Evolutionary conservation across 1,140 invertebrate genomes (phyloP).

Genomic region (Zaprionus vittiger): DNA sequence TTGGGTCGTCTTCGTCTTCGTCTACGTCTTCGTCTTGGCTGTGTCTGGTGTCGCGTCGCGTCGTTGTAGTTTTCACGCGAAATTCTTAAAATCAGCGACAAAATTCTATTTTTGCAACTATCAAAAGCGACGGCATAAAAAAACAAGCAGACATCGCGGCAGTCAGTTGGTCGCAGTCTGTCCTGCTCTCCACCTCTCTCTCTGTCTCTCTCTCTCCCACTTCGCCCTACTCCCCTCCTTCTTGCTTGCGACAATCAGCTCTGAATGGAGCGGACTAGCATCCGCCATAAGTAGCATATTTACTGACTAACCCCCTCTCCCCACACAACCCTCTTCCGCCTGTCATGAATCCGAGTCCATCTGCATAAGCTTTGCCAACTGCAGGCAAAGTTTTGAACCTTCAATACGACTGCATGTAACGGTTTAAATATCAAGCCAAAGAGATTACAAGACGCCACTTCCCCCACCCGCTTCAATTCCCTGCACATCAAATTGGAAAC

Average conservation of each 20-base stretch:
- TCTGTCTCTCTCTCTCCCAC: background rate
- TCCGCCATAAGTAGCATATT: conserved; percentile 53
- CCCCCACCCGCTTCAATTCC: background rate
- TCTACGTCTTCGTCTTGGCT: conserved; percentile 43
- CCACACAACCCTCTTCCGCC: background rate
- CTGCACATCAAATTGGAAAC: conserved; percentile 5
- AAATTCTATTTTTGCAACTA: conserved; percentile 81
- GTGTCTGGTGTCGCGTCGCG: conserved; percentile 58
- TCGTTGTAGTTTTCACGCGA: conserved; percentile 76
- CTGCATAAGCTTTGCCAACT: conserved; percentile 31
- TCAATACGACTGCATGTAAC: conserved; percentile 9
- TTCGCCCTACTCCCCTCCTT: background rate
- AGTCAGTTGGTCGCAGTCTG: conserved; percentile 34
- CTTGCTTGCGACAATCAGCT: conserved; percentile 56
- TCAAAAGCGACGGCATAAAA: conserved; percentile 59
- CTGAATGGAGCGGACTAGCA: conserved; percentile 45
- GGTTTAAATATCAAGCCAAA: conserved; percentile 23
- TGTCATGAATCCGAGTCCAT: background rate
- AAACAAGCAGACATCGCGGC: conserved; percentile 46
- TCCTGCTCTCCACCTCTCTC: background rate
- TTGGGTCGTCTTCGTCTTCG: conserved; percentile 24
- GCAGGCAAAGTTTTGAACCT: conserved; percentile 20
- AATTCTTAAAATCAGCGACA: conserved; percentile 82
- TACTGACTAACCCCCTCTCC: conserved; percentile 32
- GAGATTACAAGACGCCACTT: conserved; percentile 15